Conservation (phyloP, 2,797 vertebrate genomes). For the Hypotaenidia philippensis region DNA sequence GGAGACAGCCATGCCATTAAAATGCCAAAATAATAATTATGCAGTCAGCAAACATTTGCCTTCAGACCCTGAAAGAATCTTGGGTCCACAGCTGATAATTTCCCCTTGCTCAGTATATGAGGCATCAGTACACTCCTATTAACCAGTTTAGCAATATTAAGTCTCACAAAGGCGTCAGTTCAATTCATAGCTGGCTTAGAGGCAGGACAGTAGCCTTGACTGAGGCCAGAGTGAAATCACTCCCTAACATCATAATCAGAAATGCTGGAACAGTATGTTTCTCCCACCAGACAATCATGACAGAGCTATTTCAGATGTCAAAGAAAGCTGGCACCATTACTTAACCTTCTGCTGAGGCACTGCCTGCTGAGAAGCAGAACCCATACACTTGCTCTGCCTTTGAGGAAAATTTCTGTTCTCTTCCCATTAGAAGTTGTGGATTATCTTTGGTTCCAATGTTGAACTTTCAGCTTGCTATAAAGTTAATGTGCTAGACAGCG, state of each 20-base stretch:
- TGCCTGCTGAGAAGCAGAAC: background rate
- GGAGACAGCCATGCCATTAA: background rate
- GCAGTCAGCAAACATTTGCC: background rate
- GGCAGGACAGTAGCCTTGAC: conserved; percentile 86
- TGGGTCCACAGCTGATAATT: background rate
- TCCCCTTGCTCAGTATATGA: background rate
- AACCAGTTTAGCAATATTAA: background rate
- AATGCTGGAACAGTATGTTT: conserved; percentile 85
- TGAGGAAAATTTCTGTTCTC: background rate
- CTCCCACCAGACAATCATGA: conserved; percentile 79
- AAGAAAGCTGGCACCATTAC: conserved; percentile 63
- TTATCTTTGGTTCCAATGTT: conserved; percentile 52
- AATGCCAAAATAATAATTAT: background rate
- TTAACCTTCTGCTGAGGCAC: conserved; percentile 23
- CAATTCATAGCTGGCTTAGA: conserved; percentile 55
- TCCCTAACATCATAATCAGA: conserved; percentile 87
- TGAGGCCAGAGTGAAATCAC: conserved; percentile 68
- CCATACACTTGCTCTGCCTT: fast-evolving
- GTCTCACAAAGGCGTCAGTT: background rate
- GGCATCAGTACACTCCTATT: background rate
- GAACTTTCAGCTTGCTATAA: conserved; percentile 79
- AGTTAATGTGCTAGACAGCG: conserved; percentile 82
- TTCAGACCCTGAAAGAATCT: background rate
- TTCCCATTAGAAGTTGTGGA: conserved; percentile 19
- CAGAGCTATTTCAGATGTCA: conserved; percentile 76